Percentiles rank a stretch among this genome's conserved stretches.
These are phyloP conservation scores for Cyaniris semiargus DNA, from an alignment of 2,888 invertebrate genomes.

Conservation along the genomic window DNA sequence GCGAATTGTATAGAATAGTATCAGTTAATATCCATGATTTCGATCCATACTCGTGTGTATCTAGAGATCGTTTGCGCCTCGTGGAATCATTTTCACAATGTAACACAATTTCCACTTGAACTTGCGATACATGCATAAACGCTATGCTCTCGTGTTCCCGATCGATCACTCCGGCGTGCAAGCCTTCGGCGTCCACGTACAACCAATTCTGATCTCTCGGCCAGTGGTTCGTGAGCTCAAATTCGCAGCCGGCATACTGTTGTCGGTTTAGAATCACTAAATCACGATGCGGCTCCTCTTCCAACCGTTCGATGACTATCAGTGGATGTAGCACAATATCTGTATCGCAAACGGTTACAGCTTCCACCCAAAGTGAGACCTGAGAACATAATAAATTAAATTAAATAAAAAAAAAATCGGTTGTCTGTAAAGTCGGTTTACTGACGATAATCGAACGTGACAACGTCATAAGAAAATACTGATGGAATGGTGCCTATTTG, in stretches of 20 bases:
- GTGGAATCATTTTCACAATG: conserved; percentile 53
- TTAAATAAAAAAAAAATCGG: too few relatives aligned
- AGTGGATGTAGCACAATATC: conserved; percentile 58
- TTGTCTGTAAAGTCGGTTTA: too few relatives aligned
- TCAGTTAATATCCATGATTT: conserved; percentile 69
- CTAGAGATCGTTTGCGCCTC: conserved; percentile 56
- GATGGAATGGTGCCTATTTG: too few relatives aligned
- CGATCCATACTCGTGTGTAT: conserved; percentile 60
- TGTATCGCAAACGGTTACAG: conserved; percentile 49
- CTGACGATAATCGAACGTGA: too few relatives aligned
- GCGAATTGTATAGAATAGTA: conserved; percentile 59
- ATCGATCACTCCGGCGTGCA: conserved; percentile 63
- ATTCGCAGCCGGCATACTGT: conserved; percentile 55
- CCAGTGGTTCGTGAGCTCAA: conserved; percentile 62
- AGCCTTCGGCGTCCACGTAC: conserved; percentile 61
- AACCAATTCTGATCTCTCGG: conserved; percentile 66
- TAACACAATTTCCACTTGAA: conserved; percentile 68
- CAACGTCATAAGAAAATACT: too few relatives aligned
- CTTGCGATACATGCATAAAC: conserved; percentile 71
- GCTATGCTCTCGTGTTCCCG: conserved; percentile 72
- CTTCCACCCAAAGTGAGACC: conserved; percentile 60
- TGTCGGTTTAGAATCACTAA: conserved; percentile 55
- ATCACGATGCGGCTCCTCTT: conserved; percentile 61
- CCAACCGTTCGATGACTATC: conserved; percentile 63
- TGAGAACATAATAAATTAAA: conserved; percentile 41